Base-by-base conservation (phyloP, 2,888 invertebrate species). In the Rhamphomyia laevipes region DNA sequence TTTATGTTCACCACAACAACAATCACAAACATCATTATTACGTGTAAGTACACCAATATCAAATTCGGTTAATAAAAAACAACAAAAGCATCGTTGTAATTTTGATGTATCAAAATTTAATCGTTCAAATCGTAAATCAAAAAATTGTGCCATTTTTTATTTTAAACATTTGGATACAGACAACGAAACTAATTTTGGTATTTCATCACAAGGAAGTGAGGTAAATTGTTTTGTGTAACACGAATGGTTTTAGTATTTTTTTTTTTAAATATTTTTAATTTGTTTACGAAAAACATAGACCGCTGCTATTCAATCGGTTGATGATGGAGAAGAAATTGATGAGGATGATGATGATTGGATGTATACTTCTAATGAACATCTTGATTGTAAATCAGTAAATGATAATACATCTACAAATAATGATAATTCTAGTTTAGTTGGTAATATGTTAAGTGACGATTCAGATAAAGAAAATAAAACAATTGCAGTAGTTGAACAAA, bases 101-200 rank as follows among this genome's bases (percentile, higher is more conserved):
- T 70, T 74, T 41, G 74, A 80, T 66, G 71, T 75, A 35, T 78
- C 80, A 37, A 78, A 77, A 65, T 79, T 77, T 63, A 81, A 79
- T 63, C 77, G 84, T 58, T 82, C 86, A 11, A 83, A 84, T 67
- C 74, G 85, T 57, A 84, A 82, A 67, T 85, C 86, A 16, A 86
- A 85, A 67, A 88, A 89, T 66, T 78, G 82, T 65, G 90, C 82
- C 57, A 87, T 82, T 53, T 89, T 85, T 70, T 89, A 90, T 71
- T 89, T 87, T 70, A 84, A 79, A 67, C 90, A 90, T 68, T 78
- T 81, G 68, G 90, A 91, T 66, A 90, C 89, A 13, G 90, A 90
- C 66, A 86, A 86, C 12, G 89, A 89, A 65, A 65, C 66, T 41
- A 64, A 84, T 61, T 73, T 77, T 64, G 61, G 62, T 49, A 53